Conservation (phyloP, 2,797 vertebrate genomes). For the Aulostomus chinensis region DNA sequence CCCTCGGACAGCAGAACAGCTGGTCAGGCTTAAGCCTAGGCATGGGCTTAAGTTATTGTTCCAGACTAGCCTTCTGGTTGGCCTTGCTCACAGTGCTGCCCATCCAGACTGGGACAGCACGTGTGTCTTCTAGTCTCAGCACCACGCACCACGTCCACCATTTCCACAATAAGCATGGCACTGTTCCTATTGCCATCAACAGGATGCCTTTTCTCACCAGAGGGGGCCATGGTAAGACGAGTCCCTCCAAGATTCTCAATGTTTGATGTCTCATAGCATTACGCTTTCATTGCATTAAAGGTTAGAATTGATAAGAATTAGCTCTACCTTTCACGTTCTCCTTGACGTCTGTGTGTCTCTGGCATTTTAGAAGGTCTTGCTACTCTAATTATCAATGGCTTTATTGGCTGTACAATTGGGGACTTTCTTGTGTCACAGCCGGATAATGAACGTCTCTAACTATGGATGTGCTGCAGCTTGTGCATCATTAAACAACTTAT, state of each 20-base stretch:
- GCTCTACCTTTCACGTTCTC: no score
- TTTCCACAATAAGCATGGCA: constrained; percentile 96
- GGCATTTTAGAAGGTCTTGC: neutral
- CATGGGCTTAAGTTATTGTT: constrained; percentile 76
- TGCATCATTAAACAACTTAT: constrained; percentile 57
- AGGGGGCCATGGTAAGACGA: constrained; percentile 91
- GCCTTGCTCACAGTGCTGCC: constrained; percentile 79
- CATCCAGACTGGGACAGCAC: constrained; percentile 85
- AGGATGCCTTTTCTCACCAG: constrained; percentile 94
- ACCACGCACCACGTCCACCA: constrained; percentile 96
- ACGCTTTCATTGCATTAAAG: no score
- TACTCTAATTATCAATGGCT: no score
- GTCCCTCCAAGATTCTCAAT: constrained; percentile 22
- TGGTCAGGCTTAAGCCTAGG: constrained; percentile 68
- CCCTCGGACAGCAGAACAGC: constrained; percentile 64
- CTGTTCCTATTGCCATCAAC: constrained; percentile 95
- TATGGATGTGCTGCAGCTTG: constrained; percentile 42
- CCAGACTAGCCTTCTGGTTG: constrained; percentile 76
- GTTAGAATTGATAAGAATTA: no score
- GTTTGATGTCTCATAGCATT: no score
- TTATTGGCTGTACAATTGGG: neutral
- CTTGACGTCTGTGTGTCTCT: no score
- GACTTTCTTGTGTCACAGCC: no score
- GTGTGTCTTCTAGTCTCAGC: constrained; percentile 93
- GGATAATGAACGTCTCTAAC: constrained; percentile 37